Base-by-base conservation (phyloP, 2,113 vertebrate genomes). In the Megaceryle maxima region DNA sequence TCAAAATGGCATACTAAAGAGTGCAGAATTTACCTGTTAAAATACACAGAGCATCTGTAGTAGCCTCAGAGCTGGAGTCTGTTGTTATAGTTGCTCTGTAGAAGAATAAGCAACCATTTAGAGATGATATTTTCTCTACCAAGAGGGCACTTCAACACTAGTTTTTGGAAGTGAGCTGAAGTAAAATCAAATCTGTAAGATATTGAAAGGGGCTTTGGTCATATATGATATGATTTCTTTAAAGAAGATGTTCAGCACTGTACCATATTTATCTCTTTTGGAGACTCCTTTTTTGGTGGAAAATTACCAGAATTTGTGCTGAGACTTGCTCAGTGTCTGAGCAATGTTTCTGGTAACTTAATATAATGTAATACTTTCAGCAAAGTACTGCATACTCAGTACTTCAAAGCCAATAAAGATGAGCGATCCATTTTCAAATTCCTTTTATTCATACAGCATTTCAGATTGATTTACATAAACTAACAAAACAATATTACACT, bases 401-500 rank as follows among this genome's bases (percentile, higher is more conserved):
- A 79, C 62, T 94, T 96, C 81, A 82, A 95, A 94, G 44, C 39
- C 84, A 95, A 94, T 94, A 89, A 94, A 85, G 57, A 76, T 66
- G 70, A 92, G 68, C 1, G 1, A 83, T 94, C 59, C 62, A 53
- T 82, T 95, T 69, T 93, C 66, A 79, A 87, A 82, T 85, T 95
- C 77, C 48, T 92, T 75, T 94, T 92, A 89, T 96, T 95, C 91
- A 37, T 59, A 37, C 31, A 73, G n/a, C 83, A 80, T 90, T 92
- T 72, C 82, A 91, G 78, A 79, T 85, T 94, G 77, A 96, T 95
- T 88, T 96, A 73, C 91, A 96, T 97, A 94, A 95, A 91, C 81
- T 87, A 96, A 75, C 94, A 92, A 91, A 97, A 92, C 89, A 96
- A 82, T 92, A 88, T 93, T 92, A 87, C 88, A 82, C 67, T 94